Conservation (phyloP, 1,140 invertebrate genomes). For the Drosophila serrata region DNA sequence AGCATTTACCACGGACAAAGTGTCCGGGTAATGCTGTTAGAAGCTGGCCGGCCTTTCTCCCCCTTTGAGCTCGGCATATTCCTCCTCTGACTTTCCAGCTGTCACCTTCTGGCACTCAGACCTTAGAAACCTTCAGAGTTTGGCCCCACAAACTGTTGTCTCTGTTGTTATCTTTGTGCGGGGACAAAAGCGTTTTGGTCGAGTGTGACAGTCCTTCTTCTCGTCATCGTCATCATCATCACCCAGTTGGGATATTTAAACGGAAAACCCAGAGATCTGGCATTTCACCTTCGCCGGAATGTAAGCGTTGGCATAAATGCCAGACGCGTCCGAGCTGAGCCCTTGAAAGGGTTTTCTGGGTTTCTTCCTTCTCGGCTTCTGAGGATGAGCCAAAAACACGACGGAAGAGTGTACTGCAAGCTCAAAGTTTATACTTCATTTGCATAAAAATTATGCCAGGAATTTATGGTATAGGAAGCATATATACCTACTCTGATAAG, state of each 20-base stretch:
- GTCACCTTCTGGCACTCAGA: constrained; percentile 44
- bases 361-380: constrained; percentile 11
- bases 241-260: constrained; percentile 52
- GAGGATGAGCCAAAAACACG: constrained; percentile 7
- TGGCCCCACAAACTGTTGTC: constrained; percentile 33
- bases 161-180: constrained; percentile 49
- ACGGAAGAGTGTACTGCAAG: background rate
- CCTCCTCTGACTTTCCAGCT: background rate
- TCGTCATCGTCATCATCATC: constrained; percentile 29
- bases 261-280: constrained; percentile 35
- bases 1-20: constrained; percentile 56
- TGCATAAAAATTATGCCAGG: constrained; percentile 8
- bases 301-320: constrained; percentile 48
- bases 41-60: constrained; percentile 28
- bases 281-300: constrained; percentile 68
- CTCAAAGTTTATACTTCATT: constrained; percentile 6
- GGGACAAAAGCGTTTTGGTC: constrained; percentile 72
- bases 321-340: constrained; percentile 27
- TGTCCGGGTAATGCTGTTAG: constrained; percentile 59
- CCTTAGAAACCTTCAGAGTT: constrained; percentile 61
- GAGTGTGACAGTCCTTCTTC: constrained; percentile 52
- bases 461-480: constrained; percentile 1
- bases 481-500: background rate
- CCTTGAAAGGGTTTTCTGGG: constrained; percentile 40
- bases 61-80: background rate